Percentiles rank a stretch among this genome's conserved stretches.
phyloP scores from a whole-genome alignment of 2,888 invertebrate species.

The Sclerodermus sp. region DNA sequence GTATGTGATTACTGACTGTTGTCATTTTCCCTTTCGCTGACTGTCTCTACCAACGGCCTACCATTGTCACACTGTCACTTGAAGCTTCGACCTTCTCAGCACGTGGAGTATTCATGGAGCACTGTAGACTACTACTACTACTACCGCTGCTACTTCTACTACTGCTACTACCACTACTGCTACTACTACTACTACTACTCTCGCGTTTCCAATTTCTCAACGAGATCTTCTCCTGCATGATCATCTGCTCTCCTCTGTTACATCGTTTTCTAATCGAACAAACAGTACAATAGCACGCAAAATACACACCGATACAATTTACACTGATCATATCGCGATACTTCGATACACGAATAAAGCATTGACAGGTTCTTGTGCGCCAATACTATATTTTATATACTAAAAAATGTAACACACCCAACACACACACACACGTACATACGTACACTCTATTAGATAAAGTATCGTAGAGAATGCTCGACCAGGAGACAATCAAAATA shows the following conservation, averaged over 20 bases:
- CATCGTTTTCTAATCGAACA: conserved; percentile 4
- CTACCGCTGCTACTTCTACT: conserved; percentile 1
- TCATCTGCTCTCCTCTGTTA: conserved; percentile 13
- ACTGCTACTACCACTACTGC: conserved; percentile 1
- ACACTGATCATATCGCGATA: neutral
- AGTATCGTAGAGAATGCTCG: no score
- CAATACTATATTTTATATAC: no score
- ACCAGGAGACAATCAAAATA: no score
- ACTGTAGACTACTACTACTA: neutral
- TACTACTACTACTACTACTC: conserved; percentile 1
- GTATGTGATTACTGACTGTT: neutral
- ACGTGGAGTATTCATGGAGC: conserved; percentile 17
- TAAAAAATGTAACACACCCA: no score
- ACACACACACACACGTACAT: no score
- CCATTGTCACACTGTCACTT: conserved; percentile 13
- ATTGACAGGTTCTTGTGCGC: no score
- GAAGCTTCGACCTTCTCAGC: conserved; percentile 20
- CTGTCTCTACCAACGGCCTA: neutral
- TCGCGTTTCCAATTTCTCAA: conserved; percentile 8
- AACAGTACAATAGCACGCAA: conserved; percentile 4
- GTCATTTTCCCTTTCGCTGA: neutral
- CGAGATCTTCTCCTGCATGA: conserved; percentile 25
- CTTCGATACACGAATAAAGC: no score
- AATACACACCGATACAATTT: conserved; percentile 7
- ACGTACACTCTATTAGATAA: no score